Percentiles rank a stretch among this genome's conserved stretches.
phyloP scores from a whole-genome alignment of 2,797 vertebrate species.

The Manis pentadactyla region DNA sequence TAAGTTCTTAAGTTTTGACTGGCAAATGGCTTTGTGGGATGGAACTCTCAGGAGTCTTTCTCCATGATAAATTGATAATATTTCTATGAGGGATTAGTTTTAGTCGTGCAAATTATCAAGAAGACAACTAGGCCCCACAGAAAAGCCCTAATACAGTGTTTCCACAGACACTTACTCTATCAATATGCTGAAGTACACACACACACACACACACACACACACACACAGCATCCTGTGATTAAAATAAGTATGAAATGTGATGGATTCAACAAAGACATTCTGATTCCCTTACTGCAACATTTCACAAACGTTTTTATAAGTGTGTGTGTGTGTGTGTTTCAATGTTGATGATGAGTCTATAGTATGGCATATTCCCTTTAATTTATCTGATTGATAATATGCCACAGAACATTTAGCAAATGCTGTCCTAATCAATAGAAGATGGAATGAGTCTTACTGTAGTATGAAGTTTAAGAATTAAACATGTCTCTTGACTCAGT shows the following conservation, averaged over 20 bases:
- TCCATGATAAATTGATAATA: not conserved
- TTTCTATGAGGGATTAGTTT: not conserved
- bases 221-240: not conserved
- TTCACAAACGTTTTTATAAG: not conserved
- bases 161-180: not conserved
- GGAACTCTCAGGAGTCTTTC: not conserved
- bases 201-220: not conserved
- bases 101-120: not conserved
- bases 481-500: not conserved
- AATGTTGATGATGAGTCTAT: not conserved
- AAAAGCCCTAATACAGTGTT: not conserved
- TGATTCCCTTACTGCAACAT: not conserved
- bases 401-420: not conserved
- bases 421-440: not conserved
- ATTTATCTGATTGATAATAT: not conserved
- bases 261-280: not conserved
- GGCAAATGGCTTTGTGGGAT: fast-evolving
- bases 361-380: not conserved
- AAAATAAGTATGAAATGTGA: not conserved
- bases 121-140: not conserved
- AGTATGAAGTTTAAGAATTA: not conserved
- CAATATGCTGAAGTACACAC: not conserved
- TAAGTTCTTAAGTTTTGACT: not conserved
- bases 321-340: not conserved
- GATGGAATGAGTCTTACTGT: not conserved